These are phyloP conservation scores for Choloepus didactylus DNA, from an alignment of 2,797 vertebrate genomes.

Conservation along the genomic window DNA sequence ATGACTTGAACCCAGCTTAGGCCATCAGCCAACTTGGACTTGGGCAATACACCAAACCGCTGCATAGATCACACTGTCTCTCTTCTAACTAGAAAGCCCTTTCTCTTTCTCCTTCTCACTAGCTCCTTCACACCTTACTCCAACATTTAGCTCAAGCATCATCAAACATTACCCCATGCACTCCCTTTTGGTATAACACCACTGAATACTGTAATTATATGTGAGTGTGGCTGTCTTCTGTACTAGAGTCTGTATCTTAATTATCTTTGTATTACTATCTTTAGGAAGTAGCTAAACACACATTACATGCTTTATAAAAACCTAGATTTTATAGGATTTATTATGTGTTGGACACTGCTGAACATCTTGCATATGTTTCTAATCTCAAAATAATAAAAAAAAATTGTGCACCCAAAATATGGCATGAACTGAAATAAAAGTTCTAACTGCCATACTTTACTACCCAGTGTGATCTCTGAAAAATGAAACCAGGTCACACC, in stretches of 20 bases:
- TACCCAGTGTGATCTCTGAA: not conserved
- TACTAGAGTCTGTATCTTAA: not conserved
- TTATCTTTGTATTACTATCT: not conserved
- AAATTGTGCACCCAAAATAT: not conserved
- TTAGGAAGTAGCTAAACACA: not conserved
- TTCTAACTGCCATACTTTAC: not conserved
- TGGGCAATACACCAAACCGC: not conserved
- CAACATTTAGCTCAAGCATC: not conserved
- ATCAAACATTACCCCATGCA: not conserved
- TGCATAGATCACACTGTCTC: rapidly evolving
- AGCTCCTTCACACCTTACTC: not conserved
- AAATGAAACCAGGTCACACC: not conserved
- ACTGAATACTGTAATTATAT: not conserved
- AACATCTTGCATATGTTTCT: not conserved
- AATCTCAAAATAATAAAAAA: not conserved
- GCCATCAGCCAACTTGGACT: not conserved
- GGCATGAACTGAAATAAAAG: not conserved
- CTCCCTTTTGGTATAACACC: not conserved
- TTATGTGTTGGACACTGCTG: not conserved
- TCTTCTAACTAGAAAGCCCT: not conserved
- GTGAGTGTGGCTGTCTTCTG: not conserved
- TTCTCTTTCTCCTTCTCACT: not conserved
- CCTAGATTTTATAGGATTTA: not conserved
- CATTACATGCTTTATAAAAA: not conserved
- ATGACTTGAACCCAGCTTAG: not conserved